phyloP scores from a whole-genome alignment of 35 echinoderm and acorn worm genomes.

The Lytechinus variegatus region DNA sequence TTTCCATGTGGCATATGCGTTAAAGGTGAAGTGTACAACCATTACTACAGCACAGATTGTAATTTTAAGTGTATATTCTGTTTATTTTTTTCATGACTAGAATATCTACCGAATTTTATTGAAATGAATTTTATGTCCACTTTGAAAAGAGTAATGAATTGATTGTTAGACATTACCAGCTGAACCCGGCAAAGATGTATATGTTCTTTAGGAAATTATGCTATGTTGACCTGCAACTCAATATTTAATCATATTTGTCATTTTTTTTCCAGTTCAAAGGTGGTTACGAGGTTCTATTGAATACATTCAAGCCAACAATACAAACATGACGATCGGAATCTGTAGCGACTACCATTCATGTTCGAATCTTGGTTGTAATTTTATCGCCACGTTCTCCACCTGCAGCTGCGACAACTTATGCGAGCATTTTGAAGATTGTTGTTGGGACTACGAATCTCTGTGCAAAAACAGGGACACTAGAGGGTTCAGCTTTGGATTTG shows the following conservation, averaged over 20 bases:
- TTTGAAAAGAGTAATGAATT: too few relatives aligned
- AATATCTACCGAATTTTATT: too few relatives aligned
- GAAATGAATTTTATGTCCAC: too few relatives aligned
- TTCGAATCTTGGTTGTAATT: not conserved
- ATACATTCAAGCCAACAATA: not conserved
- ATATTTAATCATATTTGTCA: not conserved
- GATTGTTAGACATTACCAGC: too few relatives aligned
- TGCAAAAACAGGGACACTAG: not conserved
- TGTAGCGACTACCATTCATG: not conserved
- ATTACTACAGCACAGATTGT: too few relatives aligned
- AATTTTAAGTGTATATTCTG: too few relatives aligned
- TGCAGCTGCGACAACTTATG: not conserved
- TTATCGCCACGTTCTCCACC: too few relatives aligned
- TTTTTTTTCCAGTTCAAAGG: not conserved
- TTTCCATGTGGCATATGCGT: too few relatives aligned
- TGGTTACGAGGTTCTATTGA: not conserved
- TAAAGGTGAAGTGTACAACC: too few relatives aligned
- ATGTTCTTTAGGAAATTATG: too few relatives aligned
- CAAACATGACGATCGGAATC: not conserved
- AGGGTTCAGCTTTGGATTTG: not conserved
- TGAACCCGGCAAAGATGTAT: too few relatives aligned
- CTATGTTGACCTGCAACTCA: not conserved
- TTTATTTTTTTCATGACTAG: too few relatives aligned
- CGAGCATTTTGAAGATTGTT: not conserved
- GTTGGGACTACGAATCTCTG: not conserved